phyloP scores from a whole-genome alignment of 2,113 vertebrate genomes.

The Nibea albiflora region DNA sequence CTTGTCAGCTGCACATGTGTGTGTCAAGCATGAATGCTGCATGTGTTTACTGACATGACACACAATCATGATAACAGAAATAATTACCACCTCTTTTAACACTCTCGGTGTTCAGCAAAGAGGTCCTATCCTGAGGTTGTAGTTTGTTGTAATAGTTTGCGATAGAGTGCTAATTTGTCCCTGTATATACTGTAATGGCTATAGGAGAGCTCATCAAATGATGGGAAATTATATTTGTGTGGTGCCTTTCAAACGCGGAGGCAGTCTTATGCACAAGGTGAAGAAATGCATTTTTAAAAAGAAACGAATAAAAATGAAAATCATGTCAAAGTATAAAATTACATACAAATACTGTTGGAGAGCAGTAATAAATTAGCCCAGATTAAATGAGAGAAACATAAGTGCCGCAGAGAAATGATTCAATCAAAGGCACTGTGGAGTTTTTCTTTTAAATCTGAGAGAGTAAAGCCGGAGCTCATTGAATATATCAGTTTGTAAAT shows the following conservation, averaged over 20 bases:
- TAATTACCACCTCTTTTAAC: too few relatives aligned
- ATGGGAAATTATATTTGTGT: background rate
- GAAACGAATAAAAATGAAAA: background rate
- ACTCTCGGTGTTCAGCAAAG: too few relatives aligned
- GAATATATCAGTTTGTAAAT: background rate
- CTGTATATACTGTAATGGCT: background rate
- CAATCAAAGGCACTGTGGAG: background rate
- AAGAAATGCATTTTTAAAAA: background rate
- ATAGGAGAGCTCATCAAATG: background rate
- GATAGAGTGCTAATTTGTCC: background rate
- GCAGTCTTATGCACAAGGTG: background rate
- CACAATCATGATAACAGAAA: too few relatives aligned
- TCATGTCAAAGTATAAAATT: background rate
- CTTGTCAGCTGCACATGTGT: too few relatives aligned
- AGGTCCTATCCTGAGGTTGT: too few relatives aligned
- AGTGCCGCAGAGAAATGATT: background rate
- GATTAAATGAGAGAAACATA: background rate
- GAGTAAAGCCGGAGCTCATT: background rate
- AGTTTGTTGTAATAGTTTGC: too few relatives aligned
- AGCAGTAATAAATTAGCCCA: background rate
- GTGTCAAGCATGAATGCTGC: too few relatives aligned
- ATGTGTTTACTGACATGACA: too few relatives aligned
- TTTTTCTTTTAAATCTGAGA: background rate
- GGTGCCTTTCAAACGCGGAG: background rate
- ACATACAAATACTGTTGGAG: background rate